Evolutionary conservation across 1,140 invertebrate species (phyloP).

Genomic region (Drosophila punjabiensis): DNA sequence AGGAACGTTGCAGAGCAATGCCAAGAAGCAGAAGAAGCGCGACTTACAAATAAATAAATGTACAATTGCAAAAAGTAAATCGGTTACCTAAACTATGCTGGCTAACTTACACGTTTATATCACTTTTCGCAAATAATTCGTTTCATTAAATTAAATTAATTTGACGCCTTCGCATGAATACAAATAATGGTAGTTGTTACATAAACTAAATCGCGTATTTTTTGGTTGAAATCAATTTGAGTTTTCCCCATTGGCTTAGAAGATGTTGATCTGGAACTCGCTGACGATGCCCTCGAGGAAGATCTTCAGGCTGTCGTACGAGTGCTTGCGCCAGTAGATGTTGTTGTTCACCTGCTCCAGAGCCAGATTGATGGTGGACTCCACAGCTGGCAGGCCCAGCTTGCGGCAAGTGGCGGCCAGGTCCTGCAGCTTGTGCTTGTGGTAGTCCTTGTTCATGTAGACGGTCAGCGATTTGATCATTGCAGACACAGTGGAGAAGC

Average conservation of each 20-base stretch:
- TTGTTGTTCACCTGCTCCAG: constrained; percentile 83
- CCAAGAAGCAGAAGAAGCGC: constrained; percentile 52
- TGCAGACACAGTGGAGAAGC: constrained; percentile 86
- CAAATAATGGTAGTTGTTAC: constrained; percentile 47
- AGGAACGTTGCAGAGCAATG: constrained; percentile 70
- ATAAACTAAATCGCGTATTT: constrained; percentile 60
- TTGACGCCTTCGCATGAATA: constrained; percentile 71
- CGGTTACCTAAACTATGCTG: constrained; percentile 71
- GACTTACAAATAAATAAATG: constrained; percentile 75
- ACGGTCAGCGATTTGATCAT: constrained; percentile 86
- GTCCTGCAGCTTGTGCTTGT: constrained; percentile 74
- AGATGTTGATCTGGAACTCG: constrained; percentile 82
- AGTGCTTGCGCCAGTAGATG: constrained; percentile 82
- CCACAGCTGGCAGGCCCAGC: constrained; percentile 73
- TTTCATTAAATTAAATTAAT: constrained; percentile 72
- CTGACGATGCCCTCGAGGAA: constrained; percentile 79
- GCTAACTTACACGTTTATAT: constrained; percentile 82
- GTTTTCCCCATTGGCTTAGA: constrained; percentile 52
- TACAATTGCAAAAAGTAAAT: constrained; percentile 75
- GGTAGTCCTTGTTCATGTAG: constrained; percentile 86
- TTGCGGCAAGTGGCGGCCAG: constrained; percentile 69
- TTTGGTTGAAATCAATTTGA: constrained; percentile 67
- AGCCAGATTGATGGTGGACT: constrained; percentile 76
- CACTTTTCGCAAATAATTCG: constrained; percentile 84
- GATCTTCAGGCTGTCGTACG: constrained; percentile 75